Evolutionary conservation across 2,888 invertebrate genomes (phyloP).

Genomic region (Scaptomyza parva): DNA sequence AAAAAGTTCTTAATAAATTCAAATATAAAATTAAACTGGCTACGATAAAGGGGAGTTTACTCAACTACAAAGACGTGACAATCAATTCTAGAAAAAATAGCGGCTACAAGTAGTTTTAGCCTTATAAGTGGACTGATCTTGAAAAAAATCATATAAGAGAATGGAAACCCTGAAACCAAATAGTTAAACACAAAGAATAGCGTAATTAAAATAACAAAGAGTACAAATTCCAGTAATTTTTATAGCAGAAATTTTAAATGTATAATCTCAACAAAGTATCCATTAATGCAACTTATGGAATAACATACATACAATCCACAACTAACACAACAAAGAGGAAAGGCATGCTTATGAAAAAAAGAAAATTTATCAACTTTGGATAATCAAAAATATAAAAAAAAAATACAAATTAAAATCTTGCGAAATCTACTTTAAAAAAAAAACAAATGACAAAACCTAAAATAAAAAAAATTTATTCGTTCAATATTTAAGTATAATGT

Average conservation of each 20-base stretch:
- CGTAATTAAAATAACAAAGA: conserved; percentile 85
- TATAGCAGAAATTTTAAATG: conserved; percentile 83
- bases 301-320: conserved; percentile 32
- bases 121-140: conserved; percentile 34
- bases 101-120: conserved; percentile 55
- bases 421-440: conserved; percentile 52
- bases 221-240: conserved; percentile 85
- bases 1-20: conserved; percentile 6
- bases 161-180: conserved; percentile 21
- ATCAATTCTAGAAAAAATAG: conserved; percentile 57
- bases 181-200: conserved; percentile 80
- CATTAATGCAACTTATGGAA: conserved; percentile 57
- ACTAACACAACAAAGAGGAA: conserved; percentile 32
- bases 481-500: conserved; percentile 49
- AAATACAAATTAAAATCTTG: too few species aligned
- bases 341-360: conserved; percentile 64
- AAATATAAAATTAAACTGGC: conserved; percentile 47
- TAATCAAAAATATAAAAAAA: conserved; percentile 44
- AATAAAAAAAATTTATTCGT: conserved; percentile 45
- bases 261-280: conserved; percentile 82
- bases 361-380: conserved; percentile 47
- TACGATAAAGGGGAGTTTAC: conserved; percentile 31
- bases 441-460: conserved; percentile 49
- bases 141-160: conserved; percentile 28
- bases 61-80: conserved; percentile 29